phyloP scores from a whole-genome alignment of 2,113 vertebrate genomes.

The Taurulus bubalis region DNA sequence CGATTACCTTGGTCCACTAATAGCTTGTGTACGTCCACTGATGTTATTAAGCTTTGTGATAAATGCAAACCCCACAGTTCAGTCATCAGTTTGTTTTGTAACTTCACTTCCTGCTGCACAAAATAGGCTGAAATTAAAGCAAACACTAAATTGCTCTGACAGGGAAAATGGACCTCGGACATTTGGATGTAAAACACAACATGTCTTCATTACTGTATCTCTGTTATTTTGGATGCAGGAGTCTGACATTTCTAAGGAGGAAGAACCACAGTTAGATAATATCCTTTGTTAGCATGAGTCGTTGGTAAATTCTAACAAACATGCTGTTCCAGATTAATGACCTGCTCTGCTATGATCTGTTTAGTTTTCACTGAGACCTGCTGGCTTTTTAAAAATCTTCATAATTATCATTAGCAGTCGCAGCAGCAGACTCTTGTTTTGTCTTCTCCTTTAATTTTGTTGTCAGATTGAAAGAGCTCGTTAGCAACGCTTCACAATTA shows the following conservation, averaged over 20 bases:
- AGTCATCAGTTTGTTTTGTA: conserved; percentile 22
- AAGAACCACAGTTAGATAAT: not conserved
- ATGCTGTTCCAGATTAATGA: not conserved
- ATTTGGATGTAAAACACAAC: conserved; percentile 9
- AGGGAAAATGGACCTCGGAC: conserved; percentile 19
- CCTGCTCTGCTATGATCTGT: not conserved
- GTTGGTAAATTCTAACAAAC: conserved; percentile 11
- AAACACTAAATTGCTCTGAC: conserved; percentile 25
- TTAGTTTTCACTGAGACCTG: conserved; percentile 10
- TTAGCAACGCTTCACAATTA: not conserved
- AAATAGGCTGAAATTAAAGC: conserved; percentile 39
- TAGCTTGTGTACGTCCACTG: conserved; percentile 32
- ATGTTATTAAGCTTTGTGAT: conserved; percentile 47
- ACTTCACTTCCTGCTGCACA: conserved; percentile 33
- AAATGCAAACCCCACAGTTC: conserved; percentile 42
- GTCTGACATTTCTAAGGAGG: conserved; percentile 11
- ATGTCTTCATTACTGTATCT: conserved; percentile 1
- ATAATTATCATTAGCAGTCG: not conserved
- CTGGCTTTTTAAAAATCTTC: not conserved
- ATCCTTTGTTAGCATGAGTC: not conserved
- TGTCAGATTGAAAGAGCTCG: conserved; percentile 6
- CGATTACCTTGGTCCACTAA: conserved; percentile 49
- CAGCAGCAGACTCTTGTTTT: not conserved
- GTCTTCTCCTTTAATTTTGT: not conserved
- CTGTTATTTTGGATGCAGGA: conserved; percentile 31